Evolutionary conservation across 2,113 vertebrate genomes (phyloP).

Genomic region (Aix galericulata): DNA sequence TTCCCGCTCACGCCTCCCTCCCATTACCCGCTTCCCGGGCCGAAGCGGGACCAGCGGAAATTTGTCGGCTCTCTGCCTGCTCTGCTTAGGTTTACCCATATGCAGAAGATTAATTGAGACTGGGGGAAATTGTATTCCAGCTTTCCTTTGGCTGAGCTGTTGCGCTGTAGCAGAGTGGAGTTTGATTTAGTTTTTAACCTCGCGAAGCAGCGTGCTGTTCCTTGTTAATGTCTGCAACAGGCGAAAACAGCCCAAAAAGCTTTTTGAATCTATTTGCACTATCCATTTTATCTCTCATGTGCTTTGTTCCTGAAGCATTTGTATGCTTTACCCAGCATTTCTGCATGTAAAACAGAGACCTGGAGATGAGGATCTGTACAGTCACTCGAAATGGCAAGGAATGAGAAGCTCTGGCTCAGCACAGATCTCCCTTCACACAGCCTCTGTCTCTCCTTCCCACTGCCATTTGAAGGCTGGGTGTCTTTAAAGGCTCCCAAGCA

Average conservation of each 20-base stretch:
- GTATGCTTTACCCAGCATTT: background rate
- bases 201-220: background rate
- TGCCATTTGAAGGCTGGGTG: background rate
- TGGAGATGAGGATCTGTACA: background rate
- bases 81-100: background rate
- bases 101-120: background rate
- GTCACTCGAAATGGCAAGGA: background rate
- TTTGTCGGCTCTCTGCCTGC: background rate
- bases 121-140: background rate
- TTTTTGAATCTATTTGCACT: background rate
- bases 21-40: background rate
- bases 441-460: background rate
- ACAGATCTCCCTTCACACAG: background rate
- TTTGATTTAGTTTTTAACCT: background rate
- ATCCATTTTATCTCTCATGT: background rate
- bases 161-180: background rate
- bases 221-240: background rate
- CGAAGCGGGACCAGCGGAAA: background rate
- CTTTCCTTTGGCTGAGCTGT: background rate
- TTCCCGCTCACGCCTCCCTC: rapidly evolving
- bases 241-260: background rate
- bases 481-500: background rate
- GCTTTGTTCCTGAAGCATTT: background rate
- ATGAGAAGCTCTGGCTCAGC: background rate
- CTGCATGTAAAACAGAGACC: background rate